phyloP scores from a whole-genome alignment of 2,888 invertebrate species.

The Micoletzkya japonica region DNA sequence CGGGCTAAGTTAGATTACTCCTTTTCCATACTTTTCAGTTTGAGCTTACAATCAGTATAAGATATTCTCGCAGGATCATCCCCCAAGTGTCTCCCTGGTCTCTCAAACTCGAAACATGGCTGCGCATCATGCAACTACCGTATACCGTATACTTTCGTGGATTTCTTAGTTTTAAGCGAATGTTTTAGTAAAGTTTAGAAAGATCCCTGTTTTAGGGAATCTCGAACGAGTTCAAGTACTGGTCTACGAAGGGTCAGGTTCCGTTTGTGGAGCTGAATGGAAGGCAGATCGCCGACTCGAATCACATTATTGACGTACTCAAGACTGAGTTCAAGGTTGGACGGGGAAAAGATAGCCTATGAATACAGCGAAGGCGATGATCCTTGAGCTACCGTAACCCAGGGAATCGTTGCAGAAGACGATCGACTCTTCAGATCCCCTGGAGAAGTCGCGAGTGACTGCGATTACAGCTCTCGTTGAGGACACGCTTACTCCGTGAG shows the following conservation, averaged over 20 bases:
- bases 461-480: constrained; percentile 6
- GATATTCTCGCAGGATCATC: constrained; percentile 77
- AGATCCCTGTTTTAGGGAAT: constrained; percentile 55
- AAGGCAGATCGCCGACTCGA: constrained; percentile 88
- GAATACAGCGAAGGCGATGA: too few species aligned
- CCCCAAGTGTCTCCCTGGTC: constrained; percentile 89
- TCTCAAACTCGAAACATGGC: constrained; percentile 93
- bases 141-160: constrained; percentile 76
- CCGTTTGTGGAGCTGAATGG: constrained; percentile 78
- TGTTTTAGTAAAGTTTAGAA: too few species aligned
- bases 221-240: constrained; percentile 53
- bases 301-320: constrained; percentile 75
- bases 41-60: too few species aligned
- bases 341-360: too few species aligned
- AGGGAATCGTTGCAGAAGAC: neutral
- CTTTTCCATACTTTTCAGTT: too few species aligned
- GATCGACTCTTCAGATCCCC: neutral
- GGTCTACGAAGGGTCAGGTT: constrained; percentile 55
- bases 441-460: neutral
- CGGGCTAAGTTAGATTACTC: neutral
- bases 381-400: neutral
- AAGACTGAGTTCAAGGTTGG: constrained; percentile 21
- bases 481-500: constrained; percentile 5
- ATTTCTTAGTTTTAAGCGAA: too few species aligned
- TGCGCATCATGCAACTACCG: constrained; percentile 85